Evolutionary conservation across 2,797 vertebrate genomes (phyloP), one percentile per base, ranked within the genome.

Genomic region (Sphenodon punctatus): DNA sequence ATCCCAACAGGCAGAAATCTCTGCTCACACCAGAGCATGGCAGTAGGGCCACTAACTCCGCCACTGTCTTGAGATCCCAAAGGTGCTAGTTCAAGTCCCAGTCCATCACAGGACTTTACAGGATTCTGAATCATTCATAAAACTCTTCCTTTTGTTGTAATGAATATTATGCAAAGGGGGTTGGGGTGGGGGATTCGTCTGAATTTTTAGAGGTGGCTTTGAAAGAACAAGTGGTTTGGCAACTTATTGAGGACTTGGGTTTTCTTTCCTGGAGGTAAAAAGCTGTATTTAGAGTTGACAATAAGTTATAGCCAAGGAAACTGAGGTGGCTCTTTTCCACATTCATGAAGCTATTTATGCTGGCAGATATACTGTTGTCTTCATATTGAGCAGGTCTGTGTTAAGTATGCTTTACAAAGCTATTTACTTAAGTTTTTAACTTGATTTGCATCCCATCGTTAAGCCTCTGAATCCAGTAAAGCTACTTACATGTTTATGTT

Each of bases 201-300:
- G 80, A 90, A 89, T 86, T 84, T 82, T 79, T 88, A 75, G 82
- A 89, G 88, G 85, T 87, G 89, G 64, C 63, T 87, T 89, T 89
- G 75, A 69, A 82, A 87, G 75, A 75, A 68, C 82, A 74, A 82
- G 77, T 79, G 77, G 67, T 39, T 66, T 30, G n/a, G 15, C 51
- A 30, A 53, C 17, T 30, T 27, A 7, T 53, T 53, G 25, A 53
- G 51, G n/a, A 9, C 17, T 7, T 30, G 27, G 16, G 63, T 84
- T 38, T 75, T 74, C 58, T 55, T 72, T n/a, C 39, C 12, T 3
- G 5, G 67, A 82, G 60, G 72, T 85, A 74, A 71, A 85, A 76
- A 78, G 68, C 83, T 80, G 68, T 87, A 88, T 75, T 78, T 78
- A 48, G 1, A 38, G 60, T 67, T 53, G 48, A 32, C 45, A 64